Base-by-base conservation (phyloP, 2,888 invertebrate genomes). In the Eupithecia insigniata region DNA sequence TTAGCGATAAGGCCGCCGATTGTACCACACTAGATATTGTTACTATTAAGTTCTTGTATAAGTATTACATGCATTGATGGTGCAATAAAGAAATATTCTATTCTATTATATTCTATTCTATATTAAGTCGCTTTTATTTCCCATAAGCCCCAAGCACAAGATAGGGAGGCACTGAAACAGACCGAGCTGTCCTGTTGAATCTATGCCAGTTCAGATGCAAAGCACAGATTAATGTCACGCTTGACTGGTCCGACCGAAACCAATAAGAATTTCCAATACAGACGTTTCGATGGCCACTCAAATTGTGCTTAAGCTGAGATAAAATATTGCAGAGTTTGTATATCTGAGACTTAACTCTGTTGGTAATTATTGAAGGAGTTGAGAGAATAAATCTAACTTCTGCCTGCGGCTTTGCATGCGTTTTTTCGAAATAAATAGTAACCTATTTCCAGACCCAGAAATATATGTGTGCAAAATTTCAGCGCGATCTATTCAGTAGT, bases 151-250 rank as follows among this genome's bases (percentile, higher is more conserved):
- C 7, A 43, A 39, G 18, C 1, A 43, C 18, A 43, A 43, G 4
- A 43, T n/a, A 39, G 43, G 18, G 2, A n/a, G n/a, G 18, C 7
- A 39, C 16, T n/a, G n/a, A 32, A 1, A 68, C 58, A 61, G 39
- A 60, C 73, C 75, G 64, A 70, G 76, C 71, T 71, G 61, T 64
- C 60, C 67, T 46, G 22, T 61, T 64, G 66, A 71, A 43, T 72
- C 78, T 79, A 74, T 79, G 75, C 71, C 76, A 79, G 76, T 77
- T 80, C 74, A 65, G 72, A 77, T 74, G 74, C 75, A 81, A 79
- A 83, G 80, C 81, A 80, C 78, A 82, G 82, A 85, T 85, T 82
- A 85, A 85, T 84, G 78, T 75, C 75, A 81, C 70, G 83, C 82
- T 79, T 79, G 79, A 77, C 74, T 79, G 81, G 78, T 66, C 74